phyloP scores from a whole-genome alignment of 1,140 invertebrate species.

The Leguminivora glycinivorella region DNA sequence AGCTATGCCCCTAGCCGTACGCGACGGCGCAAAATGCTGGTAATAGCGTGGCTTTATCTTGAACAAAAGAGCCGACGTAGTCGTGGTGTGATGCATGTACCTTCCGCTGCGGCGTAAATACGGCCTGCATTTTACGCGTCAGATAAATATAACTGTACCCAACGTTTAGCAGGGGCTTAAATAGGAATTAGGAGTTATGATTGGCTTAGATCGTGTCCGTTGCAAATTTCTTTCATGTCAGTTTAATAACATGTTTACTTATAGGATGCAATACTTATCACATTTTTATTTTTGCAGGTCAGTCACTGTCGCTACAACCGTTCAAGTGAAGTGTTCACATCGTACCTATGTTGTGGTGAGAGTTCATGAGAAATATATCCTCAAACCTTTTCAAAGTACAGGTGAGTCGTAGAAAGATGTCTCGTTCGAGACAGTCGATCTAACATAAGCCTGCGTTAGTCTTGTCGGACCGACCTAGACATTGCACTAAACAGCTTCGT shows the following conservation, averaged over 20 bases:
- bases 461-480: slow-evolving; percentile 19
- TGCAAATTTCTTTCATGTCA: neutral
- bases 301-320: neutral
- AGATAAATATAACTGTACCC: slow-evolving; percentile 27
- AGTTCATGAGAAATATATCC: neutral
- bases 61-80: slow-evolving; percentile 46
- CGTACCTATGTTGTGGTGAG: neutral
- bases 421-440: neutral
- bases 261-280: neutral
- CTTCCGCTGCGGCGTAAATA: slow-evolving; percentile 36
- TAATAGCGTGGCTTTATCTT: slow-evolving; percentile 49
- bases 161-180: slow-evolving; percentile 8
- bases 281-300: neutral
- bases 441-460: slow-evolving; percentile 1
- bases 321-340: too few relatives aligned
- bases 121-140: slow-evolving; percentile 24
- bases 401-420: neutral
- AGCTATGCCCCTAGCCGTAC: slow-evolving; percentile 27
- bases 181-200: slow-evolving; percentile 20
- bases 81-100: slow-evolving; percentile 41
- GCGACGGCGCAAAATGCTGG: slow-evolving; percentile 31
- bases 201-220: slow-evolving; percentile 20
- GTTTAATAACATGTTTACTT: neutral
- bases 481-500: slow-evolving; percentile 35
- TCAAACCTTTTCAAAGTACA: too few relatives aligned